A percentile compares a stretch with the other conserved stretches of the same genome.
Conservation (phyloP, 2,113 vertebrate species). For the Indicator maculatus region DNA sequence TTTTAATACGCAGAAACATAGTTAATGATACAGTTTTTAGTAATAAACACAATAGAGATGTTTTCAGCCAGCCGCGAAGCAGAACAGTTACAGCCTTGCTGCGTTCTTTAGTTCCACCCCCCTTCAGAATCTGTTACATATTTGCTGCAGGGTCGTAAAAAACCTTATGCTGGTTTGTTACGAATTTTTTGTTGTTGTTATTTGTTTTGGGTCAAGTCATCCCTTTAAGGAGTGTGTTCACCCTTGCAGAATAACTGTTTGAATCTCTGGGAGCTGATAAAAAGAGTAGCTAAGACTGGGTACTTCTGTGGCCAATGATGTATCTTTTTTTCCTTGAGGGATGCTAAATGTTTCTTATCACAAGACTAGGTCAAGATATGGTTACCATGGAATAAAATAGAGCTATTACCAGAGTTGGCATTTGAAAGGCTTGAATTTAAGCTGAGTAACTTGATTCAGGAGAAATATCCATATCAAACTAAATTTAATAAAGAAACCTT, state of each 20-base stretch:
- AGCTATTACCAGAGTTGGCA: background rate
- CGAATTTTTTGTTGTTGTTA: background rate
- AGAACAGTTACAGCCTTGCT: background rate
- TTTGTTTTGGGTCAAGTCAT: background rate
- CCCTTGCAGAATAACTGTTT: background rate
- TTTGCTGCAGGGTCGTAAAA: conserved; percentile 20
- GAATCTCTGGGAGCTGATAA: background rate
- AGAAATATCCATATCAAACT: background rate
- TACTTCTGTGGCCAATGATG: background rate
- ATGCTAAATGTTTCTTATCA: background rate
- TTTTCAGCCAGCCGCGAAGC: background rate
- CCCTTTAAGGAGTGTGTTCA: background rate
- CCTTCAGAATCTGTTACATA: background rate
- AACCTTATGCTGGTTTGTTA: background rate
- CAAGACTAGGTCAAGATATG: background rate
- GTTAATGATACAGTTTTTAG: background rate
- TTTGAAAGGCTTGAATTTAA: background rate
- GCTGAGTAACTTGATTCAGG: background rate
- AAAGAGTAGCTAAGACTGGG: background rate
- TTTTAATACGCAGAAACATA: background rate
- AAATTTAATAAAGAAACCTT: background rate
- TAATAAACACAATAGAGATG: background rate
- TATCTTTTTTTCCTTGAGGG: background rate
- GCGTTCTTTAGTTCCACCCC: background rate
- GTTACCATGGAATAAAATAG: conserved; percentile 17